phyloP scores from a whole-genome alignment of 2,888 invertebrate genomes.

The Anoncus sp. region DNA sequence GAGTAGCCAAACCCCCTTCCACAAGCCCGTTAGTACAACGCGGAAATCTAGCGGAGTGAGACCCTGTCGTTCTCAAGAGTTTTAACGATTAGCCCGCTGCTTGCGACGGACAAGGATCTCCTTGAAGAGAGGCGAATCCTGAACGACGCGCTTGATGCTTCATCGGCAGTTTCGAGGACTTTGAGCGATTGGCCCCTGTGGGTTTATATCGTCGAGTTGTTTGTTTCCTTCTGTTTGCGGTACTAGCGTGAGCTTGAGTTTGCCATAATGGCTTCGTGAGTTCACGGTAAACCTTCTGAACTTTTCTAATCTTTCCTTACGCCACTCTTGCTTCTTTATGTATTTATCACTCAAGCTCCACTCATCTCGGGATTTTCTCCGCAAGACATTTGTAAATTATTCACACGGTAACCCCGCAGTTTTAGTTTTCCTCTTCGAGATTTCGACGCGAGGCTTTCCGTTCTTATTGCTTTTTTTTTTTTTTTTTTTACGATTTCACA shows the following conservation, averaged over 20 bases:
- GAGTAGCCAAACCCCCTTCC: constrained; percentile 10
- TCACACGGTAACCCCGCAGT: constrained; percentile 5
- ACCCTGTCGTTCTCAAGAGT: constrained; percentile 35
- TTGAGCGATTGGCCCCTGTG: constrained; percentile 48
- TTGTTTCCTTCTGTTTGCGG: too few relatives aligned
- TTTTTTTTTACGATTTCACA: background rate
- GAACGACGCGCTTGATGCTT: constrained; percentile 38
- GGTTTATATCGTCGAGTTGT: background rate
- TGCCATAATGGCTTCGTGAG: too few relatives aligned
- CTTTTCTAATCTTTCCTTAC: constrained; percentile 2
- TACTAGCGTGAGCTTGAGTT: too few relatives aligned
- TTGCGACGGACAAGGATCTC: constrained; percentile 25
- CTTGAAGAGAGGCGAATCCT: constrained; percentile 17
- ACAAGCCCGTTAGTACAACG: background rate
- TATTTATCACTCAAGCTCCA: constrained; percentile 22
- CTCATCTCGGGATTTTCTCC: background rate
- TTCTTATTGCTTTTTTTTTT: background rate
- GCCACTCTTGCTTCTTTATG: background rate
- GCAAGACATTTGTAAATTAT: constrained; percentile 10
- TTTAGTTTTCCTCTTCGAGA: background rate
- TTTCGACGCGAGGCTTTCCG: background rate
- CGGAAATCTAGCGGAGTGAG: constrained; percentile 1
- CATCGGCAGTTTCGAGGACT: constrained; percentile 52
- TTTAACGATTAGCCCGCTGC: constrained; percentile 41
- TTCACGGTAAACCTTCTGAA: too few relatives aligned